These are phyloP conservation scores for Coluber constrictor DNA, from an alignment of 2,797 vertebrate species.

Conservation along the genomic window DNA sequence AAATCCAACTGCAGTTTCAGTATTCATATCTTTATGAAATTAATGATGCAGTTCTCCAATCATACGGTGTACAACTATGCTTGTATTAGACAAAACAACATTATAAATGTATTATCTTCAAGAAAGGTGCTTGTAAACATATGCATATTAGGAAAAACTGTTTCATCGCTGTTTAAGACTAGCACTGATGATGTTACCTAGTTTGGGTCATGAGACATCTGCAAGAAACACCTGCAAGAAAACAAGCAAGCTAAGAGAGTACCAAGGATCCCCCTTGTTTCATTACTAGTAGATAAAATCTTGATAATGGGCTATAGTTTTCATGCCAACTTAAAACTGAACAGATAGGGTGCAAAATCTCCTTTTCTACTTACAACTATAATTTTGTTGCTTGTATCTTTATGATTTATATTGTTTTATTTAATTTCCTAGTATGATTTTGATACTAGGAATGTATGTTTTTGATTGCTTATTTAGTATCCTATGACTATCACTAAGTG, in stretches of 20 bases:
- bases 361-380: no score
- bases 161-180: neutral
- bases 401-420: no score
- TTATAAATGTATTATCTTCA: neutral
- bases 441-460: no score
- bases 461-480: no score
- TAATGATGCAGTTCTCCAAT: neutral
- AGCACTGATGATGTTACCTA: neutral
- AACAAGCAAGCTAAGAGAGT: neutral
- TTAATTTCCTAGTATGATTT: no score
- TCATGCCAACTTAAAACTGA: neutral
- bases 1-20: neutral
- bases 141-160: neutral
- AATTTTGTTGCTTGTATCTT: no score
- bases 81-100: neutral
- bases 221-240: neutral
- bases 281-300: neutral
- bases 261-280: neutral
- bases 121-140: neutral
- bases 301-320: neutral
- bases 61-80: neutral
- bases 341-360: neutral
- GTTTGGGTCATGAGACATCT: neutral
- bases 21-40: neutral
- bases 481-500: no score